These are phyloP conservation scores for Eolophus roseicapilla DNA, from an alignment of 2,113 vertebrate genomes.

Conservation along the genomic window DNA sequence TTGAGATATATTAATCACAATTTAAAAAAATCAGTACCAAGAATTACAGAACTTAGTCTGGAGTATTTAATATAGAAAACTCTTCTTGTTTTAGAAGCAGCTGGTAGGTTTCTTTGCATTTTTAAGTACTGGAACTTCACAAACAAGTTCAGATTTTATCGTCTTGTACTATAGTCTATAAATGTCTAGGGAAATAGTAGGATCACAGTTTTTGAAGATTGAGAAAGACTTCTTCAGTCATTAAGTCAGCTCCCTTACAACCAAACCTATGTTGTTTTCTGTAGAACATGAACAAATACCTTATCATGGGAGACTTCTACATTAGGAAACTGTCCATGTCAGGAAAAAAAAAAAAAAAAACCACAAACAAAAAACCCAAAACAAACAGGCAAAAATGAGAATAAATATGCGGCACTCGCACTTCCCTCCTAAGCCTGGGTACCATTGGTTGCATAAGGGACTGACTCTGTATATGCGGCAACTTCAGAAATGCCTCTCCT, in stretches of 20 bases:
- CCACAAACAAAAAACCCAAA: background rate
- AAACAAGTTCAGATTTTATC: background rate
- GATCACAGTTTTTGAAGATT: background rate
- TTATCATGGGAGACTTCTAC: background rate
- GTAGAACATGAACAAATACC: background rate
- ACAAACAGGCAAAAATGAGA: background rate
- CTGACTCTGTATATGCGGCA: background rate
- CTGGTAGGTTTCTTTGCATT: background rate
- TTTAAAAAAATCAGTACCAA: background rate
- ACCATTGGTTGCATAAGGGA: background rate
- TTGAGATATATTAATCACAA: background rate
- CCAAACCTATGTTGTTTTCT: background rate
- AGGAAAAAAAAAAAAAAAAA: background rate
- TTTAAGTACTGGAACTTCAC: background rate
- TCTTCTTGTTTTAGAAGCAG: background rate
- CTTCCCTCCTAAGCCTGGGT: background rate
- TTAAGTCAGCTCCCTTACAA: background rate
- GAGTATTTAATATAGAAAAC: background rate
- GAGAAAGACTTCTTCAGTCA: background rate
- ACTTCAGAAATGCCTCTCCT: background rate
- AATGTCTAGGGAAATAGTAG: background rate
- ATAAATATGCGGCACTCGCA: background rate
- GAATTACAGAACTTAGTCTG: background rate
- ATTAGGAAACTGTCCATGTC: background rate
- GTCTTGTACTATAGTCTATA: background rate